These are phyloP conservation scores for Elysia crispata DNA, from an alignment of 2,888 invertebrate species.

Conservation along the genomic window DNA sequence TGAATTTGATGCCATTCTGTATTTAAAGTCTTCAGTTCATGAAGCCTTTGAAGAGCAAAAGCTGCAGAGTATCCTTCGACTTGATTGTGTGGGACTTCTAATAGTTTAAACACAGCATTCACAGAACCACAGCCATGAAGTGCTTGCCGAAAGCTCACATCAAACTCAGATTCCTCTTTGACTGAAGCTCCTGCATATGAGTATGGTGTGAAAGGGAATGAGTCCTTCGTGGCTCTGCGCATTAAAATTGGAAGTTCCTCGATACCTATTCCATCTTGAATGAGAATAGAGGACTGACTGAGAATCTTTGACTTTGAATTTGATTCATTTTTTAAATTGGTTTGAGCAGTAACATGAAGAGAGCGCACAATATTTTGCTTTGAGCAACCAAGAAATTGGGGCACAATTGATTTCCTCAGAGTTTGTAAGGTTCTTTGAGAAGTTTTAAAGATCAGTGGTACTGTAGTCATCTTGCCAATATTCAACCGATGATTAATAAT, in stretches of 20 bases:
- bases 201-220: constrained; percentile 55
- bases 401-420: too few species aligned
- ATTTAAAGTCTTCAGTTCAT: constrained; percentile 57
- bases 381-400: too few species aligned
- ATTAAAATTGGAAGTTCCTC: constrained; percentile 85
- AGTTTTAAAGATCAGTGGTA: too few species aligned
- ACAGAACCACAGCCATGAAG: constrained; percentile 59
- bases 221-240: constrained; percentile 75
- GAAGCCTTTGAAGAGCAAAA: constrained; percentile 61
- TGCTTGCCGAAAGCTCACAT: constrained; percentile 56
- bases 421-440: too few species aligned
- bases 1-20: constrained; percentile 67
- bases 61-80: constrained; percentile 75
- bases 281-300: constrained; percentile 80
- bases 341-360: not conserved
- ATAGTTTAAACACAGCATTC: constrained; percentile 74
- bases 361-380: not conserved
- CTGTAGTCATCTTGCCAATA: too few species aligned
- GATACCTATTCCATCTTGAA: constrained; percentile 84
- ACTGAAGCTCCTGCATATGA: constrained; percentile 52
- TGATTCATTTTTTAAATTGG: constrained; percentile 9
- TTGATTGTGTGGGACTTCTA: constrained; percentile 79
- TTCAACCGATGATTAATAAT: too few species aligned
- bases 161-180: constrained; percentile 56
- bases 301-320: constrained; percentile 61